These are phyloP conservation scores for Propithecus perrieri DNA, from an alignment of 2,797 vertebrate genomes.

Conservation along the genomic window DNA sequence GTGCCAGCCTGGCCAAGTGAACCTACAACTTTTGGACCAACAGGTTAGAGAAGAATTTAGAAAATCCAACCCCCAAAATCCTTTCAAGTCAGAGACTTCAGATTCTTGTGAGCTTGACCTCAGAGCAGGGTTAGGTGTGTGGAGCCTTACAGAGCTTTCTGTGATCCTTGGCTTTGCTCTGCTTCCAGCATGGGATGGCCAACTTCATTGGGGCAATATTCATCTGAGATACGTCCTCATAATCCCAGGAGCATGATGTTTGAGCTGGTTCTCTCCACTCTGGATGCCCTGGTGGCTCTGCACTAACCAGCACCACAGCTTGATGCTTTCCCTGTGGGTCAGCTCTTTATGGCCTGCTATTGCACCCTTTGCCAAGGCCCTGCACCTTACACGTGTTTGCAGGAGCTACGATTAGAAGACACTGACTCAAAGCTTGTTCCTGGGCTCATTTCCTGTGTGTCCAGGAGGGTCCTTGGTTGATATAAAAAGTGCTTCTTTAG, in stretches of 20 bases:
- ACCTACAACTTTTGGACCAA: constrained; percentile 85
- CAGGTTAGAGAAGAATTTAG: constrained; percentile 82
- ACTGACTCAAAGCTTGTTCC: background rate
- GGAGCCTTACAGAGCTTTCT: background rate
- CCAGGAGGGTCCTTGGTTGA: background rate
- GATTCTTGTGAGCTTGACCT: background rate
- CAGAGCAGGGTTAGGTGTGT: background rate
- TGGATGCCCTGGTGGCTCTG: background rate
- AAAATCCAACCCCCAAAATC: background rate
- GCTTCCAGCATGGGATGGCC: background rate
- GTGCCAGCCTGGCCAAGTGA: constrained; percentile 87
- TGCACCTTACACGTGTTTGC: background rate
- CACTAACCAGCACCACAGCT: background rate
- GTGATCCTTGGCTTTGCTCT: background rate
- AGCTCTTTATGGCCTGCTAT: background rate
- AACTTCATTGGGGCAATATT: background rate
- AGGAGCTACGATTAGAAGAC: background rate
- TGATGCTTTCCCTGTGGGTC: background rate
- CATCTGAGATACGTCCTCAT: background rate
- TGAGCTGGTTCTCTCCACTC: background rate
- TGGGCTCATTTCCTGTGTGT: background rate
- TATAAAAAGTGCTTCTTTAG: background rate
- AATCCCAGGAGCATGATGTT: background rate
- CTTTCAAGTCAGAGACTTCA: background rate
- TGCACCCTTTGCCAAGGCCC: background rate